Evolutionary conservation across 2,888 invertebrate species (phyloP).

Genomic region (Microlaimidae sp.): DNA sequence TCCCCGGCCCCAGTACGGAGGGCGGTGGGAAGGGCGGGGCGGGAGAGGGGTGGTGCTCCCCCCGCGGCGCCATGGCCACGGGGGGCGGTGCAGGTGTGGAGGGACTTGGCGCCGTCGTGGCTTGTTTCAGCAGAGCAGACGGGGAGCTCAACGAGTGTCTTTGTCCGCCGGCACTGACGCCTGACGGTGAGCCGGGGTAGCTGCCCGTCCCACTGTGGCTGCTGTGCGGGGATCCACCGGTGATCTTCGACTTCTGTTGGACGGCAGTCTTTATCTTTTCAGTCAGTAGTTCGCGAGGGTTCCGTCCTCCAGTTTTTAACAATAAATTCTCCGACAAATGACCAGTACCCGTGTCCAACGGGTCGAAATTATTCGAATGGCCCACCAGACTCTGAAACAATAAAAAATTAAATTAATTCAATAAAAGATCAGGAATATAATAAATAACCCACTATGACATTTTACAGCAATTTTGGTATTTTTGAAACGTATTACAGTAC

Average conservation of each 20-base stretch:
- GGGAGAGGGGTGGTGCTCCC: not conserved
- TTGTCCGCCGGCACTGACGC: not conserved
- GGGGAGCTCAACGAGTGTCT: not conserved
- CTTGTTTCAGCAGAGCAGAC: no score
- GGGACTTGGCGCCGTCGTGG: not conserved
- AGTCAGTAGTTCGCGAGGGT: slow-evolving; percentile 8
- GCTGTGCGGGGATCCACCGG: not conserved
- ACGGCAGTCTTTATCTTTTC: slow-evolving; percentile 5
- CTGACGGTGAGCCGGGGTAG: no score
- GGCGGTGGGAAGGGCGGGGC: not conserved
- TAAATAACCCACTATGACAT: no score
- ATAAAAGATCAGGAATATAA: no score
- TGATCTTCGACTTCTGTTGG: not conserved
- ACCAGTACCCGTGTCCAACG: no score
- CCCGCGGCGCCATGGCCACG: not conserved
- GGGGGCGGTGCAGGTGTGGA: not conserved
- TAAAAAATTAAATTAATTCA: no score
- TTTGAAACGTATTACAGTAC: no score
- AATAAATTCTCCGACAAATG: slow-evolving; percentile 2
- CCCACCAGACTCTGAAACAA: no score
- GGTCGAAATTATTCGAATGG: no score
- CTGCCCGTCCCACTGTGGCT: no score
- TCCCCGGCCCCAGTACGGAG: not conserved
- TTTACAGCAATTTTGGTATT: no score
- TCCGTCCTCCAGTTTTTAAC: slow-evolving; percentile 7